Conservation (phyloP, 2,797 vertebrate genomes). For the Malurus leucopterus region DNA sequence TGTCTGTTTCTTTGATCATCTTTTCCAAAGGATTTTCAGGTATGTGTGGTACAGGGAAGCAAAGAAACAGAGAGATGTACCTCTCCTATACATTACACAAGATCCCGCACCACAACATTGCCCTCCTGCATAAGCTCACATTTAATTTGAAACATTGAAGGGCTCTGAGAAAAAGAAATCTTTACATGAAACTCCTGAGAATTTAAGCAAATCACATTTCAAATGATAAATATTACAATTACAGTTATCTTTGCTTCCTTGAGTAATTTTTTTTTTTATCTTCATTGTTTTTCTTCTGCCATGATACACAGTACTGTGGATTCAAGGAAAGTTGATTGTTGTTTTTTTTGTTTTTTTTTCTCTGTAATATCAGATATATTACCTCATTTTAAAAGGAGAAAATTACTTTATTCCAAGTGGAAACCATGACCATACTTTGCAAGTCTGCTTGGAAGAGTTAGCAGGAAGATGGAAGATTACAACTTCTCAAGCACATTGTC, state of each 20-base stretch:
- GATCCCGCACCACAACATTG: background rate
- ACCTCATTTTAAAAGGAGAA: background rate
- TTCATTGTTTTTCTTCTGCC: background rate
- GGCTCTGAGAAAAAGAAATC: background rate
- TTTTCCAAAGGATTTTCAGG: background rate
- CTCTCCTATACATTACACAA: background rate
- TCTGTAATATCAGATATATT: background rate
- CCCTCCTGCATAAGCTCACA: background rate
- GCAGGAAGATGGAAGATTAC: background rate
- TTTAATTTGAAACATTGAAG: background rate
- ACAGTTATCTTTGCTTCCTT: background rate
- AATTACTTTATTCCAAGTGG: background rate
- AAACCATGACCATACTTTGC: background rate
- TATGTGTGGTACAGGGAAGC: background rate
- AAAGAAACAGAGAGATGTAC: background rate
- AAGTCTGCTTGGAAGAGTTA: background rate
- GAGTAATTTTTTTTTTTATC: background rate
- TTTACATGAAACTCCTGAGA: background rate
- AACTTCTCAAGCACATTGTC: background rate
- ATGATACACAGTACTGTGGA: background rate
- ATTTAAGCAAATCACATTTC: background rate
- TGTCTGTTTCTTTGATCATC: background rate
- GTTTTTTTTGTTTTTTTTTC: background rate
- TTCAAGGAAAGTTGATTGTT: background rate
- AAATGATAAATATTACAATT: background rate